phyloP scores from a whole-genome alignment of 92 coral and sea anemone genomes.

The Pocillopora meandrina region DNA sequence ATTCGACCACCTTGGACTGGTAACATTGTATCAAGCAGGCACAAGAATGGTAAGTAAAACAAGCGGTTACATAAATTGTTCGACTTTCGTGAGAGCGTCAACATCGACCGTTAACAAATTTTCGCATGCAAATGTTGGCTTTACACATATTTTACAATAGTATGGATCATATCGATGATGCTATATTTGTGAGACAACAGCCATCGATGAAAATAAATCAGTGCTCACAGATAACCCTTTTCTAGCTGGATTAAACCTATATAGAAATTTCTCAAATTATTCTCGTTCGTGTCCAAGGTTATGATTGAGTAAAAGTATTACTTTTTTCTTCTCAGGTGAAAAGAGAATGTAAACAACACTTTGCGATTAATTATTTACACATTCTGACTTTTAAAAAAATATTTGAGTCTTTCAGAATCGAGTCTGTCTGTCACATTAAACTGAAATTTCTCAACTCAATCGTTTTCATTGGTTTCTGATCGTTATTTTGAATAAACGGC shows the following conservation, averaged over 20 bases:
- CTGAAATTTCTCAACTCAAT: too few species aligned
- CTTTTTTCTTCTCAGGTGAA: neutral
- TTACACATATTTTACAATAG: neutral
- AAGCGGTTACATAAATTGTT: neutral
- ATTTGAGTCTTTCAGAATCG: slow-evolving; percentile 8
- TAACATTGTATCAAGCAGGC: neutral
- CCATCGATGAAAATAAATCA: neutral
- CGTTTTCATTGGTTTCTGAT: too few species aligned
- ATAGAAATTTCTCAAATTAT: neutral
- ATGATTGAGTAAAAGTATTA: neutral
- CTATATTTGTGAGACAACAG: neutral
- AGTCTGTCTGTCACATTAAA: neutral
- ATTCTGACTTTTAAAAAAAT: slow-evolving; percentile 41
- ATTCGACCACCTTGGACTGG: too few species aligned
- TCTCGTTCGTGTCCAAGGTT: neutral
- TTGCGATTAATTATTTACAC: slow-evolving; percentile 35
- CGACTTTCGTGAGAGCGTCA: neutral
- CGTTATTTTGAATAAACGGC: too few species aligned
- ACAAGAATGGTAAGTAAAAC: slow-evolving; percentile 28
- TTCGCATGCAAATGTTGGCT: slow-evolving; percentile 6
- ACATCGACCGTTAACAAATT: slow-evolving; percentile 39
- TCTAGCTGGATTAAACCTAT: neutral
- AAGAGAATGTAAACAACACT: neutral
- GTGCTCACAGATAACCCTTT: neutral
- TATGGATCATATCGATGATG: slow-evolving; percentile 21